These are phyloP conservation scores for Cheilosia grossa DNA, from an alignment of 2,888 invertebrate species.

Conservation along the genomic window DNA sequence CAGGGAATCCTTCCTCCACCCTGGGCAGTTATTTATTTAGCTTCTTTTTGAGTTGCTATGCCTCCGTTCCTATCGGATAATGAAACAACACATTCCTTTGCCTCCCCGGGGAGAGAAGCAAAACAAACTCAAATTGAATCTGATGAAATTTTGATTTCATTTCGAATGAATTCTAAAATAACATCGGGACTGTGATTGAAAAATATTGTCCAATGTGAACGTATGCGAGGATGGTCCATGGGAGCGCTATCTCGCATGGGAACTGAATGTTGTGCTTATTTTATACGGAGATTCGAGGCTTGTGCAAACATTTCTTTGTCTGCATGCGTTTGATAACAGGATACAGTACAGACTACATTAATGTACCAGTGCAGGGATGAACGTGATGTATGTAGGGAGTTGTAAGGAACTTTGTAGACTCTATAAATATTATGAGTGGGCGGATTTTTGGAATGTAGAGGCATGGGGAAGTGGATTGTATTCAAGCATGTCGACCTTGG, in stretches of 20 bases:
- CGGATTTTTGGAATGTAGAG: neutral
- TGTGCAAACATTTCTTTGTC: slow-evolving; percentile 59
- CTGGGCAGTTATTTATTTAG: slow-evolving; percentile 60
- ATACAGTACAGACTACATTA: neutral
- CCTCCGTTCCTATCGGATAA: slow-evolving; percentile 33
- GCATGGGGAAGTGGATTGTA: too few relatives aligned
- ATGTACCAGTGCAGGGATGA: neutral
- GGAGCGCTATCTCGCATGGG: slow-evolving; percentile 8
- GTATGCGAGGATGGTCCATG: neutral
- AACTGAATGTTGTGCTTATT: slow-evolving; percentile 63
- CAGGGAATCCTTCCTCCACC: slow-evolving; percentile 48
- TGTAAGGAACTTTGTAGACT: neutral
- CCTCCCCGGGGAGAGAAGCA: slow-evolving; percentile 34
- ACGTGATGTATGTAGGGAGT: neutral
- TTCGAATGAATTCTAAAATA: slow-evolving; percentile 75
- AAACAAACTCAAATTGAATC: slow-evolving; percentile 75
- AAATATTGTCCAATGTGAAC: slow-evolving; percentile 68
- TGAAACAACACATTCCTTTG: slow-evolving; percentile 60
- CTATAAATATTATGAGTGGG: neutral
- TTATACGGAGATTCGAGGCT: slow-evolving; percentile 48
- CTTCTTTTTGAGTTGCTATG: slow-evolving; percentile 18
- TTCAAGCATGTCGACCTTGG: too few relatives aligned
- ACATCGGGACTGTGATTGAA: slow-evolving; percentile 73
- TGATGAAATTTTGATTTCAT: slow-evolving; percentile 75
- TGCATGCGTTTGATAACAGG: slow-evolving; percentile 64